phyloP scores from a whole-genome alignment of 2,797 vertebrate genomes.

The Miichthys miiuy region DNA sequence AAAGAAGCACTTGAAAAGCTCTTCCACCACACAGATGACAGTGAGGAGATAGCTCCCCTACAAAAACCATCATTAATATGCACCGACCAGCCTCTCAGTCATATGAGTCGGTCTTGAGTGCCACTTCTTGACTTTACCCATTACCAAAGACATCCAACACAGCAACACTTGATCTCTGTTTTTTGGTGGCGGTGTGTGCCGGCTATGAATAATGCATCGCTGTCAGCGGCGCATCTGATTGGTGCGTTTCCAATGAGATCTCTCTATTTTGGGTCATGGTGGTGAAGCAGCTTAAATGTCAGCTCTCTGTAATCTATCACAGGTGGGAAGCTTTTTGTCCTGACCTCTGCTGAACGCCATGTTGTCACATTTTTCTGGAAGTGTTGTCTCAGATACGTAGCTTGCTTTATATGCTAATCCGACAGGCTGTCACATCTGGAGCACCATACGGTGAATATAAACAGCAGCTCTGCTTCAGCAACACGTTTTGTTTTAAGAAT shows the following conservation, averaged over 20 bases:
- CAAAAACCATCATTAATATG: conserved; percentile 2
- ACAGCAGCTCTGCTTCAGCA: not conserved
- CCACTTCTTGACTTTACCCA: conserved; percentile 25
- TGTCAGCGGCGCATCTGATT: conserved; percentile 7
- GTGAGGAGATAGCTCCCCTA: not conserved
- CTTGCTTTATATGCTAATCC: conserved; percentile 49
- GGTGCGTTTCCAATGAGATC: conserved; percentile 19
- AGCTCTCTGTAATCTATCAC: conserved; percentile 54
- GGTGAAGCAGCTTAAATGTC: conserved; percentile 49
- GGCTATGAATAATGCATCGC: conserved; percentile 26
- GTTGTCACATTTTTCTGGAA: conserved; percentile 43
- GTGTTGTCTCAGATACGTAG: conserved; percentile 30
- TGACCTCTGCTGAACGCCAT: conserved; percentile 13
- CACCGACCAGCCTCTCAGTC: not conserved
- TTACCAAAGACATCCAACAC: conserved; percentile 25
- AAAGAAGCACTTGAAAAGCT: conserved; percentile 3
- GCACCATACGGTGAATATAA: not conserved
- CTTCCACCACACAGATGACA: not conserved
- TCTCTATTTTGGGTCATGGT: conserved; percentile 22
- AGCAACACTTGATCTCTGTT: conserved; percentile 32
- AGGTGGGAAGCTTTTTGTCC: conserved; percentile 10
- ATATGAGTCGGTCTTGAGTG: conserved; percentile 1
- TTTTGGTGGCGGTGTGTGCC: not conserved
- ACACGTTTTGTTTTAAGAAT: not conserved
- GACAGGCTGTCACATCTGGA: conserved; percentile 49